Percentiles rank a stretch among this genome's conserved stretches.
These are phyloP conservation scores for Acleris cristana DNA, from an alignment of 2,888 invertebrate genomes.

Conservation along the genomic window DNA sequence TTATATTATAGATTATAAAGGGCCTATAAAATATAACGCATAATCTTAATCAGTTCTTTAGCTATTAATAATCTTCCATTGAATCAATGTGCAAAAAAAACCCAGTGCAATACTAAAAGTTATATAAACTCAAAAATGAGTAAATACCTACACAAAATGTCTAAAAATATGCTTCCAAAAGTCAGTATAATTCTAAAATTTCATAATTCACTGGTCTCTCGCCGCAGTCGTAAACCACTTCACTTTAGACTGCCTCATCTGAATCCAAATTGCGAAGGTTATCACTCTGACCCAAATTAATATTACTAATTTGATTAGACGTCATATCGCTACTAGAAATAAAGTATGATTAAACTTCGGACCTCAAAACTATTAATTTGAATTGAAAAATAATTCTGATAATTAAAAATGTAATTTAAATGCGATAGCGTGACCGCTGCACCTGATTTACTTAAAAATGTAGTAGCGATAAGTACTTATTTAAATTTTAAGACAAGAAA, in stretches of 20 bases:
- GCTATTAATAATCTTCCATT: too few relatives aligned
- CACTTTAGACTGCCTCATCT: neutral
- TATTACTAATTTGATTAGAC: conserved; percentile 2
- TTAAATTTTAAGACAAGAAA: conserved; percentile 18
- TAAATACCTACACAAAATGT: too few relatives aligned
- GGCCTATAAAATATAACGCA: too few relatives aligned
- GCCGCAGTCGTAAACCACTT: neutral
- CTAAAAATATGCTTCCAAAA: too few relatives aligned
- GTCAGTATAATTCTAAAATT: too few relatives aligned
- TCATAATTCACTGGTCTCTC: too few relatives aligned
- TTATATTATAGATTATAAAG: too few relatives aligned
- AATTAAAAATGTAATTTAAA: conserved; percentile 27
- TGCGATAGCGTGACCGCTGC: conserved; percentile 20
- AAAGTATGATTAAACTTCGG: conserved; percentile 19
- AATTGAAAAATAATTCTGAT: conserved; percentile 16
- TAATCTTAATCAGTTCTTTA: too few relatives aligned
- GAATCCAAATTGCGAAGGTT: conserved; percentile 9
- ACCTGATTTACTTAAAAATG: conserved; percentile 32
- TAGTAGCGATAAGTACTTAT: conserved; percentile 23
- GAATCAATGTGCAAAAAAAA: too few relatives aligned
- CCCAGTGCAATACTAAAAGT: too few relatives aligned
- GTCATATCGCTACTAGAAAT: conserved; percentile 15
- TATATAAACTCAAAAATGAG: too few relatives aligned
- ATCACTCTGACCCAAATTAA: neutral
- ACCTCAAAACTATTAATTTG: conserved; percentile 17